Evolutionary conservation across 1,140 invertebrate genomes (phyloP).

Genomic region (Apis dorsata): DNA sequence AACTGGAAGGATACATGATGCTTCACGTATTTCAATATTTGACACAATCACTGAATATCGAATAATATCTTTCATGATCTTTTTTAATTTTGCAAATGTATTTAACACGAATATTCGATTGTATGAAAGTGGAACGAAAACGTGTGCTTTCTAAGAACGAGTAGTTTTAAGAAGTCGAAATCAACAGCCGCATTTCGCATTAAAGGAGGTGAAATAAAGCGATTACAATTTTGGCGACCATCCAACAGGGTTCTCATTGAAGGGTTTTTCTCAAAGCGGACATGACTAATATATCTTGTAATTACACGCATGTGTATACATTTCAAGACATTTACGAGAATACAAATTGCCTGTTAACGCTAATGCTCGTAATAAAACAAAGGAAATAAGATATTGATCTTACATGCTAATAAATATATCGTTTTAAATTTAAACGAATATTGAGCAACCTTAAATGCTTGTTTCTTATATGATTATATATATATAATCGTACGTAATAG

Average conservation of each 20-base stretch:
- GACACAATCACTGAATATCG: neutral
- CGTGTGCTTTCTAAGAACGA: neutral
- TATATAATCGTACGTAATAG: too few relatives aligned
- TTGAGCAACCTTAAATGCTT: too few relatives aligned
- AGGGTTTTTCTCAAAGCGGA: neutral
- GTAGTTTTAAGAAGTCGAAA: neutral
- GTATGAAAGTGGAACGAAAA: slow-evolving; percentile 30
- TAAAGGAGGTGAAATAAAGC: slow-evolving; percentile 24
- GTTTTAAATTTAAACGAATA: neutral
- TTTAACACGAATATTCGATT: slow-evolving; percentile 20
- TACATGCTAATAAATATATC: neutral
- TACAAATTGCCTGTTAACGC: neutral
- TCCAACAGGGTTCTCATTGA: slow-evolving; percentile 26
- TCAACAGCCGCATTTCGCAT: neutral
- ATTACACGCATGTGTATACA: neutral
- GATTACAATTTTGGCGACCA: slow-evolving; percentile 12
- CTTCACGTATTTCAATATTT: too few relatives aligned
- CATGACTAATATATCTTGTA: neutral
- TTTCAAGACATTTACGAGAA: neutral
- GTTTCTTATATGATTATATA: neutral
- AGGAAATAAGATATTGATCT: neutral
- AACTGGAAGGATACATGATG: too few relatives aligned
- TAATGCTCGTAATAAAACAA: neutral
- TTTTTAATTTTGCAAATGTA: slow-evolving; percentile 4
- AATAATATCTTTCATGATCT: too few relatives aligned